Evolutionary conservation across 2,888 invertebrate species (phyloP).

Genomic region (Thymelicus sylvestris): DNA sequence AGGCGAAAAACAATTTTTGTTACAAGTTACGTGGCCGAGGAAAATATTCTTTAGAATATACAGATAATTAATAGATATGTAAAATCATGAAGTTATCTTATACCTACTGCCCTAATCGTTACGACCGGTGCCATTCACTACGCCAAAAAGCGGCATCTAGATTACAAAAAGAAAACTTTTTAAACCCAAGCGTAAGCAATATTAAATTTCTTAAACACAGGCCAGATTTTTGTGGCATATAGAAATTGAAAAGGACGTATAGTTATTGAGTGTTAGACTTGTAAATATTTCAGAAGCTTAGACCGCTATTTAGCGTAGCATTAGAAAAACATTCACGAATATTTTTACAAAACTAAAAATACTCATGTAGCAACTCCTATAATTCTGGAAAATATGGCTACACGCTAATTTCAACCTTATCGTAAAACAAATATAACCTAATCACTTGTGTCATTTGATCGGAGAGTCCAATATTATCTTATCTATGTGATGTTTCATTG

Average conservation of each 20-base stretch:
- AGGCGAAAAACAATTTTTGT: conserved; percentile 26
- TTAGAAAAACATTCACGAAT: not conserved
- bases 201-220: not conserved
- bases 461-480: conserved; percentile 23
- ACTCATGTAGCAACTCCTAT: conserved; percentile 8
- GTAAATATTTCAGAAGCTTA: conserved; percentile 14
- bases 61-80: conserved; percentile 13
- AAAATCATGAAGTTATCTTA: conserved; percentile 14
- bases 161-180: not conserved
- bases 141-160: conserved; percentile 17
- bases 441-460: conserved; percentile 31
- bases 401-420: conserved; percentile 25
- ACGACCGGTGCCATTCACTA: not conserved
- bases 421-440: conserved; percentile 23
- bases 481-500: conserved; percentile 49
- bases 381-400: conserved; percentile 13
- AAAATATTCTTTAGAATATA: conserved; percentile 22
- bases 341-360: conserved; percentile 20
- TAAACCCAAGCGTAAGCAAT: not conserved
- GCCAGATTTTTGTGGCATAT: not conserved
- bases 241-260: conserved; percentile 19
- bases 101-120: conserved; percentile 5
- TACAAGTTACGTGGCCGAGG: too few species aligned
- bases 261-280: not conserved
- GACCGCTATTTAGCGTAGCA: conserved; percentile 8